A percentile compares a stretch with the other conserved stretches of the same genome.
Conservation (phyloP, 2,797 vertebrate species). For the Rhinichthys osculus region DNA sequence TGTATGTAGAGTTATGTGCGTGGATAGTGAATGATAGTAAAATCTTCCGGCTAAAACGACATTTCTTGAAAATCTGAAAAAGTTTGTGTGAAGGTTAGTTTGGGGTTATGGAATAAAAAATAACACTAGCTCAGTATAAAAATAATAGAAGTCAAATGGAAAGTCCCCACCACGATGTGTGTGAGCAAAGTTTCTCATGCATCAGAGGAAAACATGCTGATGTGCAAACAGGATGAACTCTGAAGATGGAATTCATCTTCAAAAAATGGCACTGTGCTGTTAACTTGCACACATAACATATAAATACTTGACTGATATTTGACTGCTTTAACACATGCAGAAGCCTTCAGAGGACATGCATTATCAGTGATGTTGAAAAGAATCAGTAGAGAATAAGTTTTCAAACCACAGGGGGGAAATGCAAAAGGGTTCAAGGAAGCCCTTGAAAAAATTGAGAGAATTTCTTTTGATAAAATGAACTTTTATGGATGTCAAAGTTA, state of each 20-base stretch:
- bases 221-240: constrained; percentile 42
- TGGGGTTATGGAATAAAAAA: constrained; percentile 7
- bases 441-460: too few relatives aligned
- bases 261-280: constrained; percentile 40
- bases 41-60: neutral
- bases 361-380: neutral
- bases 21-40: neutral
- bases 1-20: constrained; percentile 9
- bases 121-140: neutral
- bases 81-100: neutral
- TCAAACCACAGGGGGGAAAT: neutral
- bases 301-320: constrained; percentile 16
- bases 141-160: constrained; percentile 7
- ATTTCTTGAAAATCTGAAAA: neutral
- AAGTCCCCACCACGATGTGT: constrained; percentile 1
- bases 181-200: constrained; percentile 13
- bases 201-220: constrained; percentile 35
- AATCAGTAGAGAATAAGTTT: neutral
- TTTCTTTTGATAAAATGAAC: too few relatives aligned
- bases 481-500: too few relatives aligned
- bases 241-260: constrained; percentile 52
- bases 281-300: constrained; percentile 36
- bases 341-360: neutral
- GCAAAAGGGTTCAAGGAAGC: neutral
- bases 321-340: neutral